phyloP scores from a whole-genome alignment of 2,113 vertebrate species.

The Sylvilagus bachmani region DNA sequence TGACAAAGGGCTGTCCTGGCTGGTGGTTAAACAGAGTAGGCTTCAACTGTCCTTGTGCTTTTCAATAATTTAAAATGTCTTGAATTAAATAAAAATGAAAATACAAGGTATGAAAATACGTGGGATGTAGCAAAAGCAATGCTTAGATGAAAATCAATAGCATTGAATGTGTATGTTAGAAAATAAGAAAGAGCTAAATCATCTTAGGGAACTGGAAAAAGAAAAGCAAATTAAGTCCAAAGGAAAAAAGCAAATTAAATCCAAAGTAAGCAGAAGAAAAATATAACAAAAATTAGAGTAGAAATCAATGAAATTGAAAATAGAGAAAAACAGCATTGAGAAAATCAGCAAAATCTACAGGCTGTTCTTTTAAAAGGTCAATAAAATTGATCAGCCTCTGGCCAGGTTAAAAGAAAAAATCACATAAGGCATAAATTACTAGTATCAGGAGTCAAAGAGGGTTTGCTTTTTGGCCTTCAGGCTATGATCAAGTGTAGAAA shows the following conservation, averaged over 20 bases:
- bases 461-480: no score
- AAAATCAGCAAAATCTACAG: slow-evolving; percentile 8
- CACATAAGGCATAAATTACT: slow-evolving; percentile 17
- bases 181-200: neutral
- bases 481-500: neutral
- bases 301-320: slow-evolving; percentile 46
- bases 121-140: neutral
- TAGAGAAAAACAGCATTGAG: neutral
- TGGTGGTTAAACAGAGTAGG: neutral
- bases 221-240: neutral
- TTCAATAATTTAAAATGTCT: neutral
- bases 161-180: neutral
- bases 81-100: slow-evolving; percentile 10
- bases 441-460: neutral
- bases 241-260: slow-evolving; percentile 30
- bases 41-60: slow-evolving; percentile 26
- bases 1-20: neutral
- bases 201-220: slow-evolving; percentile 17
- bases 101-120: neutral
- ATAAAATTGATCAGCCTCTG: slow-evolving; percentile 24
- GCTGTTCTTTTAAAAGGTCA: neutral
- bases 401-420: neutral
- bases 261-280: neutral
- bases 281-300: slow-evolving; percentile 15
- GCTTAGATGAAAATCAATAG: neutral